These are phyloP conservation scores for Syngnathus acus DNA, from an alignment of 2,797 vertebrate genomes.

Conservation along the genomic window DNA sequence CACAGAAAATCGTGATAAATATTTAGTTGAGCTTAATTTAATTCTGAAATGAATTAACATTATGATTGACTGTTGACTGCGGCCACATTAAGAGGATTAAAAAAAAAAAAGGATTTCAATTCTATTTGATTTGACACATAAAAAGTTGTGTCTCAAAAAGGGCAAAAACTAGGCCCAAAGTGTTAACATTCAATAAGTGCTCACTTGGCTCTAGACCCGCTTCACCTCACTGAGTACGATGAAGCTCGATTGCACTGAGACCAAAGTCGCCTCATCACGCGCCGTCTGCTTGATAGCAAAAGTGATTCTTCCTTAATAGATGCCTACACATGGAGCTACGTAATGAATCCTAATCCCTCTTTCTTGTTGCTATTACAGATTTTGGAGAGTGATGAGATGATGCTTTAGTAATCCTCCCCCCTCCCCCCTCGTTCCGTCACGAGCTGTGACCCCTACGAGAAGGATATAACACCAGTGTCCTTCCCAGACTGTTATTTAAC, in stretches of 20 bases:
- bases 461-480: slow-evolving; percentile 25
- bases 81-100: not conserved
- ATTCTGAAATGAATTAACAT: not conserved
- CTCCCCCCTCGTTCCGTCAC: slow-evolving; percentile 4
- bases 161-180: not conserved
- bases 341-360: slow-evolving; percentile 58
- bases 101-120: not conserved
- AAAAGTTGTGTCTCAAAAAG: too few species aligned
- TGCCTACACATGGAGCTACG: slow-evolving; percentile 36
- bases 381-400: slow-evolving; percentile 47
- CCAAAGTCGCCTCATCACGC: slow-evolving; percentile 8
- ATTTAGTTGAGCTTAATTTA: not conserved
- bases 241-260: slow-evolving; percentile 11
- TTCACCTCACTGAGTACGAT: slow-evolving; percentile 8
- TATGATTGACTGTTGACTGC: not conserved
- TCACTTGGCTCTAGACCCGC: slow-evolving; percentile 24
- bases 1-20: too few species aligned
- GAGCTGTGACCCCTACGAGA: slow-evolving; percentile 35
- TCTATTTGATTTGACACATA: not conserved
- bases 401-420: slow-evolving; percentile 40
- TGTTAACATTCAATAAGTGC: not conserved
- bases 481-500: slow-evolving; percentile 34
- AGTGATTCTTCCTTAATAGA: slow-evolving; percentile 56
- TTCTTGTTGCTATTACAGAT: slow-evolving; percentile 47
- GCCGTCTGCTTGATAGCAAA: slow-evolving; percentile 36